Conservation (phyloP, 2,113 vertebrate genomes). For the Lepidothrix coronata region DNA sequence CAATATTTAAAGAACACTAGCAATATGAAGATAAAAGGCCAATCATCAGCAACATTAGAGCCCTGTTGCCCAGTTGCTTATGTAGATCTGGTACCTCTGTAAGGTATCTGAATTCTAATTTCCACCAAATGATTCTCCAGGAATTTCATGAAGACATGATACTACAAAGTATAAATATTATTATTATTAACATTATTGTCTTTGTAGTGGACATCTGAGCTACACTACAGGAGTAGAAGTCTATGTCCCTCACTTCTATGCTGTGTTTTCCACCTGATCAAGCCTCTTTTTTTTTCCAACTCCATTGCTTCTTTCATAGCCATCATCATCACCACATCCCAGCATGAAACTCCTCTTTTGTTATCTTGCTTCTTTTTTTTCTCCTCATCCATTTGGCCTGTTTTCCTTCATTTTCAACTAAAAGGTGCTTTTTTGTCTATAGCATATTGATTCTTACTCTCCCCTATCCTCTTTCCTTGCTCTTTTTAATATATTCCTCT, state of each 20-base stretch:
- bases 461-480: not conserved
- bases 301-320: not conserved
- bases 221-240: not conserved
- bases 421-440: not conserved
- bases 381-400: not conserved
- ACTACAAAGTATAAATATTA: not conserved
- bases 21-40: not conserved
- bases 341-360: not conserved
- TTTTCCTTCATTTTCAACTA: not conserved
- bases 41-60: not conserved
- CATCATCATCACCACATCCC: not conserved
- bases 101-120: not conserved
- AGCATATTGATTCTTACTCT: not conserved
- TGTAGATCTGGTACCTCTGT: not conserved
- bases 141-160: not conserved
- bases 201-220: not conserved
- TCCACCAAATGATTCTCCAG: not conserved
- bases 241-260: not conserved
- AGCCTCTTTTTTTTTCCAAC: not conserved
- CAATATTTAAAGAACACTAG: not conserved
- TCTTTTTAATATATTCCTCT: not conserved
- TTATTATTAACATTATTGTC: not conserved
- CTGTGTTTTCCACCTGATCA: not conserved
- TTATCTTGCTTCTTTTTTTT: not conserved
- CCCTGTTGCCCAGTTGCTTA: not conserved